phyloP scores from a whole-genome alignment of 2,113 vertebrate genomes.

The Planiliza haematocheilus region DNA sequence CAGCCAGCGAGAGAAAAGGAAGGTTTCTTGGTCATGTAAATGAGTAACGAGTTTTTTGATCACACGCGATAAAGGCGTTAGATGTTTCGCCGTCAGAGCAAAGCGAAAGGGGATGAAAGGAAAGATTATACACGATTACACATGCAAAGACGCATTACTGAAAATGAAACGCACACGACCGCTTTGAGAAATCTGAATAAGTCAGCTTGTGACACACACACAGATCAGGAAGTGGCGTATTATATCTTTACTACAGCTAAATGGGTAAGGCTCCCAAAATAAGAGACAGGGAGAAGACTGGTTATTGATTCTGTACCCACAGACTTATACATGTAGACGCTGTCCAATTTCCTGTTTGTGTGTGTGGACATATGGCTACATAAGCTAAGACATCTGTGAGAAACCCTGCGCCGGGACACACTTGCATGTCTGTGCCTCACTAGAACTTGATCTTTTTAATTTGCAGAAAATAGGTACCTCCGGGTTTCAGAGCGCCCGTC shows the following conservation, averaged over 20 bases:
- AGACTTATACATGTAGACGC: not conserved
- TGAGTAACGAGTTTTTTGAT: no score
- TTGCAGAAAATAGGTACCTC: conserved; percentile 21
- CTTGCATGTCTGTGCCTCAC: conserved; percentile 4
- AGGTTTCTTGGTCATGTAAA: no score
- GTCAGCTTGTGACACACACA: not conserved
- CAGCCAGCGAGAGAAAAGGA: no score
- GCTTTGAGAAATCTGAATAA: no score
- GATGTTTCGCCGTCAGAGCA: no score
- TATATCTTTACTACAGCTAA: not conserved
- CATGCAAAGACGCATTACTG: no score
- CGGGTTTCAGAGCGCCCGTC: not conserved
- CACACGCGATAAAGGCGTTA: no score
- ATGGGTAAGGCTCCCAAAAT: no score
- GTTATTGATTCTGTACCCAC: not conserved
- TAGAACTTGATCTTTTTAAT: conserved; percentile 2
- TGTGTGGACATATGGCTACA: not conserved
- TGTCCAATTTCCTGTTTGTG: not conserved
- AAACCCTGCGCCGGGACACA: not conserved
- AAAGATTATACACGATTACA: no score
- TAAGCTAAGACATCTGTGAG: not conserved
- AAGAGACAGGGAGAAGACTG: not conserved
- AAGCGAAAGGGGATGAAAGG: no score
- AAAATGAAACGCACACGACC: no score
- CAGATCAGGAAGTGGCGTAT: not conserved